Base-by-base conservation (phyloP, 2,888 invertebrate species). In the Mylabris sibirica region DNA sequence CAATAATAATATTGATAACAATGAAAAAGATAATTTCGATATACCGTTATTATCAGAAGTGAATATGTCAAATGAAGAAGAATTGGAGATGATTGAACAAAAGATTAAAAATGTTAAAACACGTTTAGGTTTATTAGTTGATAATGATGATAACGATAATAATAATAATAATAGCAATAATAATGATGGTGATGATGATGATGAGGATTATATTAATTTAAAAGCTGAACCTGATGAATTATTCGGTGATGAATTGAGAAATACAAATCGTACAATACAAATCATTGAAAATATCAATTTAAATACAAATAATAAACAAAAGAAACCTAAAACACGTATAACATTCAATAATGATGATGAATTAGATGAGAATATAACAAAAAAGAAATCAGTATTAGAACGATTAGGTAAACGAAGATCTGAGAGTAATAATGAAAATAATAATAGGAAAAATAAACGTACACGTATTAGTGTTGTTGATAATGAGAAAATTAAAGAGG, bases 181-280 rank as follows among this genome's bases (percentile, higher is more conserved):
- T n/a, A 20, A 49, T 20, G 20, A 9, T 49, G 11, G 4, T 70
- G 88, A 89, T 83, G 88, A 88, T 5, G 89, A 90, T 72, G 90
- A 89, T 80, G 90, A 90, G 73, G 91, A 92, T 80, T 89, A 89
- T 79, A 84, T 90, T 41, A 91, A 89, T 82, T 87, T 91, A 35
- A 88, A 89, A 73, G 89, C 89, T 59, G 91, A 90, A 77, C 90
- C 89, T 20, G 80, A 77, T 57, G 80, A 79, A 53, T 70, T 79
- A 64, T 76, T 78, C 57, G 59, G 61, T 22, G 49, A 53, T 53
- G 49, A 53, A 53, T 22, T 22, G 11, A 53, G 20, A 53, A 17
- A 17, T 17, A 22, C 49, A 22, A 53, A 53, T 53, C 49, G 49
- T 22, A 53, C 49, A 59, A 38, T 38, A 35, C 63, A 63, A 63